Percentiles rank a stretch among this genome's conserved stretches.
Evolutionary conservation across 2,797 vertebrate species (phyloP).

Genomic region (Lepilemur septentrionalis): DNA sequence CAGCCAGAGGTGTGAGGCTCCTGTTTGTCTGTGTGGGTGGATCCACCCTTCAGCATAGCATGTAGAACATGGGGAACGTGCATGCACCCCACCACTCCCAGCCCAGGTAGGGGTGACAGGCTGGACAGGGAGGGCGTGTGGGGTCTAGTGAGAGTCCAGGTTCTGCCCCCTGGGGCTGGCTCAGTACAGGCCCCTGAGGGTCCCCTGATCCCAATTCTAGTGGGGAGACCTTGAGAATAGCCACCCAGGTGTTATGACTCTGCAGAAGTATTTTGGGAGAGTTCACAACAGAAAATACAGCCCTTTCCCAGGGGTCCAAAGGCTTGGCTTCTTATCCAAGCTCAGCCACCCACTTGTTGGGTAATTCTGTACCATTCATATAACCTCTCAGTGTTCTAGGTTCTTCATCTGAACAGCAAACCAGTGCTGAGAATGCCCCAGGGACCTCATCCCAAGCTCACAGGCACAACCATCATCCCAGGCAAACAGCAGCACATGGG

Average conservation of each 20-base stretch:
- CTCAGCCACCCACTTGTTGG: not conserved
- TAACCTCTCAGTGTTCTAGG: not conserved
- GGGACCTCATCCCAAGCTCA: not conserved
- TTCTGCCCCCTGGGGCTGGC: not conserved
- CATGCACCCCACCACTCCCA: not conserved
- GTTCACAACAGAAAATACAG: not conserved
- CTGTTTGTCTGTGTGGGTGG: not conserved
- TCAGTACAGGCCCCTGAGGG: not conserved
- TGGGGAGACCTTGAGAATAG: not conserved
- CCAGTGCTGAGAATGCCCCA: not conserved
- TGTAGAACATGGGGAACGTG: accelerated
- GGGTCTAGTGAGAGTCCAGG: not conserved
- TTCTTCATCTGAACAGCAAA: not conserved
- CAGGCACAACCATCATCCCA: not conserved
- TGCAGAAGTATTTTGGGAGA: not conserved
- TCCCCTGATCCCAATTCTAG: not conserved
- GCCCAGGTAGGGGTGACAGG: not conserved
- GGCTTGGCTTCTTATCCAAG: not conserved
- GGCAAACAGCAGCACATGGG: not conserved
- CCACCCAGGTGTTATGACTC: not conserved
- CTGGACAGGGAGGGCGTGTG: not conserved
- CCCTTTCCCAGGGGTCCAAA: not conserved
- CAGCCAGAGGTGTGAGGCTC: not conserved
- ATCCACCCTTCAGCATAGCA: not conserved
- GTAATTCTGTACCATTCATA: not conserved